Conservation (phyloP, 2,797 vertebrate species). For the Syngnathus acus region DNA sequence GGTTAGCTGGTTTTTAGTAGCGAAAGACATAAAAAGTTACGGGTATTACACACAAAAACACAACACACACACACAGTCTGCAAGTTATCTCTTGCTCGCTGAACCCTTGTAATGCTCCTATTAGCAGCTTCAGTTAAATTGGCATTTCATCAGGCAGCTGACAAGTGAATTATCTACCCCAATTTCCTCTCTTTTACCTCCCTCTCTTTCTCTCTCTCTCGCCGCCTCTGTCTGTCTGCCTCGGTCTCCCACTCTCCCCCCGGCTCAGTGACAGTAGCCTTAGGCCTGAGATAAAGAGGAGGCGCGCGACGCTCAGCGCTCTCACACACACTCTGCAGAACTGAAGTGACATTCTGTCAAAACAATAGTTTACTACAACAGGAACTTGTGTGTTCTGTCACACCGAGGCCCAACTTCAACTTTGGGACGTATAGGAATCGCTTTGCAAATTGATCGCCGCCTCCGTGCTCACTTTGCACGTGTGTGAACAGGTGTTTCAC, state of each 20-base stretch:
- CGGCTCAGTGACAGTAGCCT: conserved; percentile 98
- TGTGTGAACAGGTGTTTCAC: conserved; percentile 35
- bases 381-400: conserved; percentile 76
- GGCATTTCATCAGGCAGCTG: conserved; percentile 75
- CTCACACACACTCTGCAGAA: conserved; percentile 73
- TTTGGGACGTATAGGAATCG: conserved; percentile 66
- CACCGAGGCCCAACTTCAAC: conserved; percentile 67
- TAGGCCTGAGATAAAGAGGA: conserved; percentile 96
- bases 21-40: conserved; percentile 14
- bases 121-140: conserved; percentile 84
- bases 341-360: conserved; percentile 98
- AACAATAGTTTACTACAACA: conserved; percentile 82
- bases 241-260: conserved; percentile 81
- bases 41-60: conserved; percentile 16
- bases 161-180: conserved; percentile 68
- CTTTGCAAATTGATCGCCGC: conserved; percentile 52
- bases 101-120: conserved; percentile 71
- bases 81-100: conserved; percentile 51
- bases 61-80: conserved; percentile 33
- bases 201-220: conserved; percentile 31
- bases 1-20: too few species aligned
- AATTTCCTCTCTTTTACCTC: conserved; percentile 50
- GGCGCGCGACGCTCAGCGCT: conserved; percentile 67
- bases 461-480: conserved; percentile 3
- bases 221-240: conserved; percentile 63